Percentiles rank a stretch among this genome's conserved stretches.
Evolutionary conservation across 2,113 vertebrate species (phyloP).

Genomic region (Leiothrix lutea): DNA sequence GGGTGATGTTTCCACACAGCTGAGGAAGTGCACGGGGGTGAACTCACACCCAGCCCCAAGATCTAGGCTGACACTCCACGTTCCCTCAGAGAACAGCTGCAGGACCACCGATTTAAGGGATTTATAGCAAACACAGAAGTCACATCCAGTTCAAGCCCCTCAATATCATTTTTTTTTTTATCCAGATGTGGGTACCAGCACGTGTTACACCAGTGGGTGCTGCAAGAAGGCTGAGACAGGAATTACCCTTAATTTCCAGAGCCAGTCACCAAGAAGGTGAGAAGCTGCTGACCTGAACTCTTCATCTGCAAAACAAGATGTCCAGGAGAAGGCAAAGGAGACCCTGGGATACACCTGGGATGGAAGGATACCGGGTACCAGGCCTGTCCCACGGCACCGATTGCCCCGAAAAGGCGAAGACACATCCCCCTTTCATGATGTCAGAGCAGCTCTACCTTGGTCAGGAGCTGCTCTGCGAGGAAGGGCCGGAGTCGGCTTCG

Average conservation of each 20-base stretch:
- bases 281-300: background rate
- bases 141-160: background rate
- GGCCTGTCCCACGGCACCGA: background rate
- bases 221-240: background rate
- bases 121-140: background rate
- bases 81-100: background rate
- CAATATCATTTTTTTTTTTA: background rate
- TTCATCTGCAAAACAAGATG: background rate
- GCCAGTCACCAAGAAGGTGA: background rate
- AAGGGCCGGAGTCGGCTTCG: background rate
- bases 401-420: fast-evolving
- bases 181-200: background rate
- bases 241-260: background rate
- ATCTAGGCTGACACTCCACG: background rate
- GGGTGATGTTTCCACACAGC: background rate
- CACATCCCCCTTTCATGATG: background rate
- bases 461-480: background rate
- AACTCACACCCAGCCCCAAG: background rate
- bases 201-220: fast-evolving
- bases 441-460: background rate
- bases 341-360: fast-evolving
- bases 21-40: background rate
- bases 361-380: background rate
- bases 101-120: fast-evolving
- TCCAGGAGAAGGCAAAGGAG: background rate